Evolutionary conservation across 2,113 vertebrate genomes (phyloP).

Genomic region (Dolichallabes microphthalmus): DNA sequence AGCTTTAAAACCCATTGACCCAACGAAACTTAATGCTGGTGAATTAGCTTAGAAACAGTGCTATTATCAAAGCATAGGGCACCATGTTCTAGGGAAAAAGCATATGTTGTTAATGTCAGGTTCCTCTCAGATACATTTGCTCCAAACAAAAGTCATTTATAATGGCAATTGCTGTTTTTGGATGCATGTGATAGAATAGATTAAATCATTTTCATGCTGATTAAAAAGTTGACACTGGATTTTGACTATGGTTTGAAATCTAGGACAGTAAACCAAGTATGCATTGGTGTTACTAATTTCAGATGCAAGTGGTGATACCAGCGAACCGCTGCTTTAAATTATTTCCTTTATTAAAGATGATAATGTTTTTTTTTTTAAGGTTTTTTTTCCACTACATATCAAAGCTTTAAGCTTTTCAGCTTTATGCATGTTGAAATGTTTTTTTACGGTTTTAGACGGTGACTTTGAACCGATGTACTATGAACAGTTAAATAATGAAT

Average conservation of each 20-base stretch:
- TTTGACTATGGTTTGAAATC: conserved; percentile 6
- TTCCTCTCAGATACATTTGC: background rate
- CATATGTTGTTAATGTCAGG: conserved; percentile 7
- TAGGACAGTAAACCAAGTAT: conserved; percentile 12
- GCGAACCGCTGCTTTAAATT: background rate
- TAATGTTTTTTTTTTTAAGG: background rate
- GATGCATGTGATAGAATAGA: background rate
- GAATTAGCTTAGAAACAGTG: conserved; percentile 10
- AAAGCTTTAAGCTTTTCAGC: background rate
- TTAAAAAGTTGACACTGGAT: background rate
- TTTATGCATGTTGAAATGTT: background rate
- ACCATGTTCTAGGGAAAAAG: conserved; percentile 16
- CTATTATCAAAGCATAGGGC: background rate
- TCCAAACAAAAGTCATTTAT: conserved; percentile 16
- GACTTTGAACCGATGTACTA: background rate
- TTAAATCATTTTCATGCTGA: background rate
- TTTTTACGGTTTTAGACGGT: background rate
- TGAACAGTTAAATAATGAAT: conserved; percentile 1
- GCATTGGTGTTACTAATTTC: conserved; percentile 3
- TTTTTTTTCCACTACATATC: background rate
- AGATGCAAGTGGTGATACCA: background rate
- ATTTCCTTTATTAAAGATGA: background rate
- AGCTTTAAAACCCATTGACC: conserved; percentile 1
- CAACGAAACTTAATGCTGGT: conserved; percentile 23
- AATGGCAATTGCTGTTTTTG: conserved; percentile 17